phyloP scores from a whole-genome alignment of 53 echinoderm and acorn worm species.

The Holothuria leucospilota region DNA sequence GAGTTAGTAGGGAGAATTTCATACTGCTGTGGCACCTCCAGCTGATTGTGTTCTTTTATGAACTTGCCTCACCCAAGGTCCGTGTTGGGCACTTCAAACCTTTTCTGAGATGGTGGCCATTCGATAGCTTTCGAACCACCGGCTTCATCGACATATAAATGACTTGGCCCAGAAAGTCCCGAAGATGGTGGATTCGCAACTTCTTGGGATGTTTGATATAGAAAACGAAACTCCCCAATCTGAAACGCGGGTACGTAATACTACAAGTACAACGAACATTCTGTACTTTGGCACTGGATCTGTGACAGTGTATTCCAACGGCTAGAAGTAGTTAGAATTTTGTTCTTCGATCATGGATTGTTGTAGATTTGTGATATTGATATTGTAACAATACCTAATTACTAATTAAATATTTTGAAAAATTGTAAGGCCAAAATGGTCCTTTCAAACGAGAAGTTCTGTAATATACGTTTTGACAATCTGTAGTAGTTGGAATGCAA shows the following conservation, averaged over 20 bases:
- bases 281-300: too few species aligned
- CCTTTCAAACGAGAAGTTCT: too few species aligned
- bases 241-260: constrained; percentile 36
- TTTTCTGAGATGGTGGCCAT: constrained; percentile 1
- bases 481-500: too few species aligned
- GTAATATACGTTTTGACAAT: too few species aligned
- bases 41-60: constrained; percentile 43
- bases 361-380: too few species aligned
- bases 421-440: too few species aligned
- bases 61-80: constrained; percentile 1
- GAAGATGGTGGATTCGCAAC: constrained; percentile 43
- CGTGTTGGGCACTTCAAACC: neutral
- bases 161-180: neutral
- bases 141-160: neutral
- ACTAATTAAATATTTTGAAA: too few species aligned
- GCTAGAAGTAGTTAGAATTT: too few species aligned
- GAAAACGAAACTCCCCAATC: constrained; percentile 50
- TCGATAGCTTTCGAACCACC: neutral
- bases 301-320: too few species aligned
- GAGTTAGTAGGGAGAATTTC: neutral
- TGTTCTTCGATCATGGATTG: too few species aligned
- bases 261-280: constrained; percentile 1
- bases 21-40: constrained; percentile 5
- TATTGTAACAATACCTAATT: too few species aligned
- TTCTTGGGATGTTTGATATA: constrained; percentile 41